A percentile compares a stretch with the other conserved stretches of the same genome.
These are phyloP conservation scores for Amazona guildingii DNA, from an alignment of 2,113 vertebrate species.

Conservation along the genomic window DNA sequence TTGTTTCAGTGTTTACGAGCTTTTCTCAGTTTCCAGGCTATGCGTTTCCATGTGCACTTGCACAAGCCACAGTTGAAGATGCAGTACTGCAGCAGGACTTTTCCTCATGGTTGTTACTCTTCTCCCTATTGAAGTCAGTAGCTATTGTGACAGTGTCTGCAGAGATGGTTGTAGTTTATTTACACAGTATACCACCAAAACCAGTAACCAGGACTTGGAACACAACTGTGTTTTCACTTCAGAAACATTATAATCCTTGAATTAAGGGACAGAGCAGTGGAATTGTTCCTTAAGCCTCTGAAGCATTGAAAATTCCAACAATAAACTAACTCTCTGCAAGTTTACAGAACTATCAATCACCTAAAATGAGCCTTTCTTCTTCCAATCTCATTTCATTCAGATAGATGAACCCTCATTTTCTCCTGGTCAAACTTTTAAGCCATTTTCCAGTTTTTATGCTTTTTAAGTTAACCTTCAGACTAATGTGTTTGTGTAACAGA, in stretches of 20 bases:
- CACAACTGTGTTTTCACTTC: neutral
- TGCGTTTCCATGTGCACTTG: neutral
- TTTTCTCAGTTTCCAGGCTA: neutral
- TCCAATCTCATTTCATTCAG: neutral
- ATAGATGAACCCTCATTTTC: neutral
- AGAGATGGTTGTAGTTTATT: neutral
- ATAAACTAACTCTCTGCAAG: neutral
- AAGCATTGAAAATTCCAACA: neutral
- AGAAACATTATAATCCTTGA: neutral
- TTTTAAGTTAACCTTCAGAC: neutral
- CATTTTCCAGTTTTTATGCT: neutral
- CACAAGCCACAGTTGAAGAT: neutral
- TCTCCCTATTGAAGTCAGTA: neutral
- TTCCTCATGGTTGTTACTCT: neutral
- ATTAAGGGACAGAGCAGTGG: neutral
- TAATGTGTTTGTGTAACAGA: neutral
- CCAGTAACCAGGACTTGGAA: neutral
- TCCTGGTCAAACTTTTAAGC: neutral
- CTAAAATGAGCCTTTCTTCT: neutral
- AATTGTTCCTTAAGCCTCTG: neutral
- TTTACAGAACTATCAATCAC: neutral
- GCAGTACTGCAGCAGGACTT: neutral
- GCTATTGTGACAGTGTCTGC: neutral
- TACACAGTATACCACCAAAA: neutral
- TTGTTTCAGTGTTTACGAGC: neutral